Conservation (phyloP, 2,113 vertebrate species). For the Cricetomys ansorgei region DNA sequence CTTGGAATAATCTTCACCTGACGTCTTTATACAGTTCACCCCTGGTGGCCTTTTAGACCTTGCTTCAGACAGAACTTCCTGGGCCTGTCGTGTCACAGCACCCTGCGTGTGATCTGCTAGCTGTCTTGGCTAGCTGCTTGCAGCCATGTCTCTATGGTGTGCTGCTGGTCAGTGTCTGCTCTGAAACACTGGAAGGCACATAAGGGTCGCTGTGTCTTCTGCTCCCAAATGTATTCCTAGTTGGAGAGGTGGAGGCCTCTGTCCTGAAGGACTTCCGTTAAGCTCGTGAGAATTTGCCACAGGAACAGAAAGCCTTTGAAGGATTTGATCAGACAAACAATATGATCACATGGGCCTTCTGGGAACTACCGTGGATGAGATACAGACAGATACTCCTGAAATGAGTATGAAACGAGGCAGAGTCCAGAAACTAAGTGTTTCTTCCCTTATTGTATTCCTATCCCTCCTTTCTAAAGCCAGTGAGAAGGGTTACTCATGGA, state of each 20-base stretch:
- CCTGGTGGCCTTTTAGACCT: not conserved
- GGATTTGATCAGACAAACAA: not conserved
- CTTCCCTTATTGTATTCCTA: not conserved
- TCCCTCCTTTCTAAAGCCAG: not conserved
- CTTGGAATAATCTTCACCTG: not conserved
- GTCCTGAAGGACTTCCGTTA: not conserved
- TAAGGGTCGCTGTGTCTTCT: not conserved
- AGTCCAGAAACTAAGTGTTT: not conserved
- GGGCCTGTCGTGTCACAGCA: not conserved
- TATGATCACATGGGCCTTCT: not conserved
- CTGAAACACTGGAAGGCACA: not conserved
- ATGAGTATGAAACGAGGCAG: not conserved
- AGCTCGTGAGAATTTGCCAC: slow-evolving; percentile 32
- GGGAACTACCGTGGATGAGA: not conserved
- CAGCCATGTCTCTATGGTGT: not conserved
- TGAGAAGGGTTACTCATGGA: not conserved
- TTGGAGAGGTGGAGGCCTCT: not conserved
- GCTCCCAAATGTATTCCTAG: not conserved
- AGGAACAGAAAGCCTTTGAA: slow-evolving; percentile 11
- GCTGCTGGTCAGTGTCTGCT: no score
- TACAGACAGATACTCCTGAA: not conserved
- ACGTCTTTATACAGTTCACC: not conserved
- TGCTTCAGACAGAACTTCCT: not conserved
- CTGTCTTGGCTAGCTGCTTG: not conserved
- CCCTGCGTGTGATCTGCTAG: no score